Evolutionary conservation across 2,888 invertebrate genomes (phyloP).

Genomic region (Spisula subtruncata): DNA sequence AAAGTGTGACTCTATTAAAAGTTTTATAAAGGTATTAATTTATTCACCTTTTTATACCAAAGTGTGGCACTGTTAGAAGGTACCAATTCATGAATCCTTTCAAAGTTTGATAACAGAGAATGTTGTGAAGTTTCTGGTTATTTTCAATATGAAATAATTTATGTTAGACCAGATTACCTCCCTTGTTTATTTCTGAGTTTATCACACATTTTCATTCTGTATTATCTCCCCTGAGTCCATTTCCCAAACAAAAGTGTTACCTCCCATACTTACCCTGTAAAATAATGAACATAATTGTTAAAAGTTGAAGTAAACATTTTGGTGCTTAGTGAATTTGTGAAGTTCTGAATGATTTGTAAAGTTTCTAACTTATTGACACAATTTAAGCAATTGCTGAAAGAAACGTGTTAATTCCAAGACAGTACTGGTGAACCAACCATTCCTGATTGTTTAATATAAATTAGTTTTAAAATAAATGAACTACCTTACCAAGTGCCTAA

Average conservation of each 20-base stretch:
- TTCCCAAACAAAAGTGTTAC: too few relatives aligned
- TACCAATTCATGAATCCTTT: too few relatives aligned
- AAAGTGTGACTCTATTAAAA: conserved; percentile 7
- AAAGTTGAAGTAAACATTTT: too few relatives aligned
- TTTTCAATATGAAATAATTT: background rate
- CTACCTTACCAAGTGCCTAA: background rate
- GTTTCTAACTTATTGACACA: background rate
- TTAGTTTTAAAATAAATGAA: conserved; percentile 11
- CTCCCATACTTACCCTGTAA: too few relatives aligned
- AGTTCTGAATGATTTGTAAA: too few relatives aligned
- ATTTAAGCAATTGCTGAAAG: background rate
- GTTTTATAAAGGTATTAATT: background rate
- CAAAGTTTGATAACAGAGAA: background rate
- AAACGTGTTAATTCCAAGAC: background rate
- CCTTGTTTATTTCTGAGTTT: background rate
- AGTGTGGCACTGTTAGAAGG: background rate
- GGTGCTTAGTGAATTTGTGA: too few relatives aligned
- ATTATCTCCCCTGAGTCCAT: background rate
- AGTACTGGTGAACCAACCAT: background rate
- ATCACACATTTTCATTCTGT: background rate
- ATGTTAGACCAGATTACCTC: background rate
- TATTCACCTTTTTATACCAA: background rate
- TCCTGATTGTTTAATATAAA: conserved; percentile 1
- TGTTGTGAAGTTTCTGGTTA: background rate
- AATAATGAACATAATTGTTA: too few relatives aligned